Percentiles rank a stretch among this genome's conserved stretches.
phyloP scores from a whole-genome alignment of 2,113 vertebrate species.

The Atrichornis clamosus region DNA sequence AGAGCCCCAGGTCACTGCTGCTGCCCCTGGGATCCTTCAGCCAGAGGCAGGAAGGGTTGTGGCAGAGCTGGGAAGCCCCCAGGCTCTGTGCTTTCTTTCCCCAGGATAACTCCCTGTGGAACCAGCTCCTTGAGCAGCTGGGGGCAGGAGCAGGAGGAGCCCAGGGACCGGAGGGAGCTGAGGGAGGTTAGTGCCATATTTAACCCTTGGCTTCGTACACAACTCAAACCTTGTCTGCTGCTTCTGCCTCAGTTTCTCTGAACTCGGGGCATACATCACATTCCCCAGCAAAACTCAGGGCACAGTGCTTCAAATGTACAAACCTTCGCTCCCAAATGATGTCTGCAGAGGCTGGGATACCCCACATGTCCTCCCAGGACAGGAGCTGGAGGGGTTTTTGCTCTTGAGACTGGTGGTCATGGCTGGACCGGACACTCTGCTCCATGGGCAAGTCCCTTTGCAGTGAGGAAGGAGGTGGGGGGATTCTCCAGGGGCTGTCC shows the following conservation, averaged over 20 bases:
- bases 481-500: neutral
- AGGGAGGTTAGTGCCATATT: neutral
- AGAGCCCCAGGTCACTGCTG: neutral
- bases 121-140: neutral
- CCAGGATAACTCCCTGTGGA: neutral
- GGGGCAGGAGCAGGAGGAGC: neutral
- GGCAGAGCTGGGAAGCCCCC: neutral
- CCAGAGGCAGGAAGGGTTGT: fast-evolving
- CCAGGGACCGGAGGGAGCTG: neutral
- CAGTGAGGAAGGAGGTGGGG: neutral
- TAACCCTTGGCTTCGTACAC: neutral
- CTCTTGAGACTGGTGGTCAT: neutral
- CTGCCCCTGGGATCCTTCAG: neutral
- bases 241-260: neutral
- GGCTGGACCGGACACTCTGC: neutral
- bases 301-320: fast-evolving
- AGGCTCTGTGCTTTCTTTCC: neutral
- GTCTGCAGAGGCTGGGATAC: neutral
- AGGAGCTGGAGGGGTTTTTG: neutral
- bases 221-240: neutral
- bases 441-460: neutral
- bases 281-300: fast-evolving
- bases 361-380: neutral
- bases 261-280: neutral
- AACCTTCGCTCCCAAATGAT: neutral